These are phyloP conservation scores for Astropecten irregularis DNA, from an alignment of 53 echinoderm and acorn worm genomes.

Conservation along the genomic window DNA sequence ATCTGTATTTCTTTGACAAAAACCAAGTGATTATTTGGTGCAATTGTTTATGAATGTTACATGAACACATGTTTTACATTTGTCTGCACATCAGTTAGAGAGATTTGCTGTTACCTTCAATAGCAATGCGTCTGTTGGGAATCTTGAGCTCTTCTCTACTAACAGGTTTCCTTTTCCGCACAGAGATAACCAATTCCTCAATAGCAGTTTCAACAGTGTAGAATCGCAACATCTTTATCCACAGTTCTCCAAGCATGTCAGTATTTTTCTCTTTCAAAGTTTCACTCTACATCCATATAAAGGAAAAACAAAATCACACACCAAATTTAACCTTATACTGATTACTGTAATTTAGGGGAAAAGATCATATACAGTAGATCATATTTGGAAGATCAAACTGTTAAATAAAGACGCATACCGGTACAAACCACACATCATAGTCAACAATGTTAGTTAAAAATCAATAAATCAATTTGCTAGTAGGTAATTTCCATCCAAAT, in stretches of 20 bases:
- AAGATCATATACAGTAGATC: no score
- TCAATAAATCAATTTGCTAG: no score
- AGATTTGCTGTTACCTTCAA: slow-evolving; percentile 75
- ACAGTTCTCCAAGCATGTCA: slow-evolving; percentile 75
- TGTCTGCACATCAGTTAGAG: no score
- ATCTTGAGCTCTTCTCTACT: slow-evolving; percentile 75
- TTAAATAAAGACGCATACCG: not conserved
- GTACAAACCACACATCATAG: no score
- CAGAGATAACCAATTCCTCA: slow-evolving; percentile 81
- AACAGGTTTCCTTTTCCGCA: slow-evolving; percentile 69
- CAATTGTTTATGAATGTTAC: no score
- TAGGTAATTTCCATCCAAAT: no score
- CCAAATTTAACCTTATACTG: not conserved
- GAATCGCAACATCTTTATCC: slow-evolving; percentile 82
- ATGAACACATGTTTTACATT: no score
- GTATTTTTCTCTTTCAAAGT: slow-evolving; percentile 63
- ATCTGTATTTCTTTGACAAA: no score
- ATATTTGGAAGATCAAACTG: not conserved
- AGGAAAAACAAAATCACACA: not conserved
- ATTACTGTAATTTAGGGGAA: no score
- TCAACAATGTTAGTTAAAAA: no score
- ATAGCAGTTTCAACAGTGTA: slow-evolving; percentile 74
- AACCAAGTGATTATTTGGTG: no score
- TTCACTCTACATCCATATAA: slow-evolving; percentile 56
- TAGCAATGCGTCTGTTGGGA: slow-evolving; percentile 75